phyloP scores from a whole-genome alignment of 1,140 invertebrate species.

The Drosophila dunni region DNA sequence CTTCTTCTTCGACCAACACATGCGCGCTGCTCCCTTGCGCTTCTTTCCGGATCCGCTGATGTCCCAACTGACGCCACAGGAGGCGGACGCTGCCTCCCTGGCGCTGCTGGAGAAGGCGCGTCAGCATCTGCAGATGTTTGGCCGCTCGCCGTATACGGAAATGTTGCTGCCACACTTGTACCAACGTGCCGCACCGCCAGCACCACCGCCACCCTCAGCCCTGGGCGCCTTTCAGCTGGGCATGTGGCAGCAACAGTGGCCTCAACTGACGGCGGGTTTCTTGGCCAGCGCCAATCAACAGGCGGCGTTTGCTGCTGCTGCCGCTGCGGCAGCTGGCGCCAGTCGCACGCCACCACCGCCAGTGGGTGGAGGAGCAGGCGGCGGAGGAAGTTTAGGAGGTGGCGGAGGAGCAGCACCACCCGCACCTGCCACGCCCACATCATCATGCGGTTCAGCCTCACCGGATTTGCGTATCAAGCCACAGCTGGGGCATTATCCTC shows the following conservation, averaged over 20 bases:
- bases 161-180: slow-evolving; percentile 82
- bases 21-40: slow-evolving; percentile 87
- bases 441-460: slow-evolving; percentile 74
- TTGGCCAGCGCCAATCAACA: slow-evolving; percentile 81
- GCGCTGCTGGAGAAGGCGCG: slow-evolving; percentile 87
- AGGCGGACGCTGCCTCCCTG: slow-evolving; percentile 86
- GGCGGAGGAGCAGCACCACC: slow-evolving; percentile 38
- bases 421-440: slow-evolving; percentile 71
- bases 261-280: slow-evolving; percentile 81
- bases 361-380: neutral
- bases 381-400: neutral
- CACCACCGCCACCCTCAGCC: slow-evolving; percentile 52
- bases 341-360: slow-evolving; percentile 66
- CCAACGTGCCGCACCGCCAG: slow-evolving; percentile 61
- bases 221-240: slow-evolving; percentile 82
- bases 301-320: slow-evolving; percentile 67
- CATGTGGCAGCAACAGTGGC: slow-evolving; percentile 85
- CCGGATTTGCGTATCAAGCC: slow-evolving; percentile 74
- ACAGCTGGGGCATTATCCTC: slow-evolving; percentile 73
- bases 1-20: slow-evolving; percentile 88
- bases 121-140: slow-evolving; percentile 87
- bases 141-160: slow-evolving; percentile 85
- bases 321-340: slow-evolving; percentile 71
- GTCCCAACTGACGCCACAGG: slow-evolving; percentile 85
- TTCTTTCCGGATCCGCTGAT: slow-evolving; percentile 86